phyloP scores from a whole-genome alignment of 2,888 invertebrate species.

The Troides oblongomaculatus region DNA sequence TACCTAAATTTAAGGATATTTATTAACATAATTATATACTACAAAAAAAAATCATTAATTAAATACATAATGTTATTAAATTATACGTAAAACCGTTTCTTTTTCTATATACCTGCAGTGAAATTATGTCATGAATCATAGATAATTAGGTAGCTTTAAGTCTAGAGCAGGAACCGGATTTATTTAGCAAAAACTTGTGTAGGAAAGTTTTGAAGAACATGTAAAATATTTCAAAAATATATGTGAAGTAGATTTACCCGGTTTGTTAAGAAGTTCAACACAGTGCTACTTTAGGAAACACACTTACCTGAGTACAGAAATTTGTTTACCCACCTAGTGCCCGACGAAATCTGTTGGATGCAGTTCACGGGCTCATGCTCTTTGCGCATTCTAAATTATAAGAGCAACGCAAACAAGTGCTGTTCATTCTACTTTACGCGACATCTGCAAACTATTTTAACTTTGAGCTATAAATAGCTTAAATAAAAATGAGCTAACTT shows the following conservation, averaged over 20 bases:
- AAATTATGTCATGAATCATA: background rate
- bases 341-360: slow-evolving; percentile 20
- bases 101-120: background rate
- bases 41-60: too few species aligned
- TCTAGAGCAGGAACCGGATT: too few species aligned
- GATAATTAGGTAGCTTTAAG: too few species aligned
- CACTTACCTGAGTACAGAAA: slow-evolving; percentile 20
- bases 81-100: background rate
- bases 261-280: slow-evolving; percentile 22
- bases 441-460: slow-evolving; percentile 17
- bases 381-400: slow-evolving; percentile 29
- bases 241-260: background rate
- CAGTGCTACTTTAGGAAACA: slow-evolving; percentile 2
- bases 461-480: slow-evolving; percentile 18
- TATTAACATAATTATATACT: too few species aligned
- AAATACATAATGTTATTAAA: too few species aligned
- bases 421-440: slow-evolving; percentile 25
- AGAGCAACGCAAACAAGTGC: slow-evolving; percentile 33
- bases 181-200: too few species aligned
- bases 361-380: slow-evolving; percentile 15
- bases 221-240: background rate
- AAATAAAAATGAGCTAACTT: slow-evolving; percentile 8
- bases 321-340: slow-evolving; percentile 20
- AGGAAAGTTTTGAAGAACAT: background rate
- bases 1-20: too few species aligned